These are phyloP conservation scores for Trichomycterus rosablanca DNA, from an alignment of 2,113 vertebrate genomes.

Conservation along the genomic window DNA sequence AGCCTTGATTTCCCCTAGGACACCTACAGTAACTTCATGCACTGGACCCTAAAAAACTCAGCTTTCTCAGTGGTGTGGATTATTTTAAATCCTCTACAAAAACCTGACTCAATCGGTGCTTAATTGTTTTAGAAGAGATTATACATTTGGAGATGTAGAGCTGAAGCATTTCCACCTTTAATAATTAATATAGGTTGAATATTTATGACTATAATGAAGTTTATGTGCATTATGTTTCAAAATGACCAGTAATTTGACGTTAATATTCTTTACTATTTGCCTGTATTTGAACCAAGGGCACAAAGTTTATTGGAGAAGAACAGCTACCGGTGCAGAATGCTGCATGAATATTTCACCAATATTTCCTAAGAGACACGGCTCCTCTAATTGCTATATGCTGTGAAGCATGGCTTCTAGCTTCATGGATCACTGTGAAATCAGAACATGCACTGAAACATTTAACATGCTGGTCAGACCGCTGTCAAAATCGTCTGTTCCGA, in stretches of 20 bases:
- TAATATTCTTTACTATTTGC: neutral
- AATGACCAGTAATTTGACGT: neutral
- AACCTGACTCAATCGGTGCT: neutral
- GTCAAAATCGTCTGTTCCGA: slow-evolving; percentile 35
- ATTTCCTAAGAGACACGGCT: slow-evolving; percentile 12
- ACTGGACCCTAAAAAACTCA: slow-evolving; percentile 10
- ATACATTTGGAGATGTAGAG: neutral
- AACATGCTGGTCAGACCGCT: slow-evolving; percentile 41
- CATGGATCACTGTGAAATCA: slow-evolving; percentile 18
- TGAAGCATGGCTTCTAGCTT: slow-evolving; percentile 14
- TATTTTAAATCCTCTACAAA: neutral
- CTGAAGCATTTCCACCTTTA: neutral
- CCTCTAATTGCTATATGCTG: slow-evolving; percentile 33
- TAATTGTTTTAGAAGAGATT: slow-evolving; percentile 4
- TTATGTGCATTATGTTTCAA: neutral
- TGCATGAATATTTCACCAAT: slow-evolving; percentile 8
- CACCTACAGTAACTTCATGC: slow-evolving; percentile 24
- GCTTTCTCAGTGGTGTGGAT: slow-evolving; percentile 2
- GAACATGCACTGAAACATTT: slow-evolving; percentile 36
- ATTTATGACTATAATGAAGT: neutral
- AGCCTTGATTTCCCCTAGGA: slow-evolving; percentile 44
- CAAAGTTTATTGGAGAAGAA: neutral
- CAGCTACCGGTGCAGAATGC: neutral
- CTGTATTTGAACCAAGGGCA: neutral
- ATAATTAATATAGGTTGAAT: neutral